These are phyloP conservation scores for Phymastichus coffea DNA, from an alignment of 1,140 invertebrate species.

Conservation along the genomic window DNA sequence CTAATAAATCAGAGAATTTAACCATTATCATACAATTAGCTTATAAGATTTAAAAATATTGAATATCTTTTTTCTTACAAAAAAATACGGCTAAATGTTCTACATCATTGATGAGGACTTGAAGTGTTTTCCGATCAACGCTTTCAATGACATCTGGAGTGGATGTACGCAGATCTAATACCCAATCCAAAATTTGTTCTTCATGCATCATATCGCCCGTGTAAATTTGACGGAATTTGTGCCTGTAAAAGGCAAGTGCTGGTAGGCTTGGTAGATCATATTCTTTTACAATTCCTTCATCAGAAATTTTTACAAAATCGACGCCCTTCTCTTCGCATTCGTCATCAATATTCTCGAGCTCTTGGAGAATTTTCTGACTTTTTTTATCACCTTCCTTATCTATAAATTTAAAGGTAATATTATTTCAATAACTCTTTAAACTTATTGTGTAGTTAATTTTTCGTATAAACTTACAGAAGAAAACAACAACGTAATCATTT, in stretches of 20 bases:
- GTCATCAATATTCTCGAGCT: constrained; percentile 93
- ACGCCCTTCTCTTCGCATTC: constrained; percentile 91
- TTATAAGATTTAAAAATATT: neutral
- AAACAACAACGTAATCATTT: constrained; percentile 86
- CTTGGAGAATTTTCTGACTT: constrained; percentile 83
- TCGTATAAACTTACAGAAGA: constrained; percentile 77
- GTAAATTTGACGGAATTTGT: constrained; percentile 88
- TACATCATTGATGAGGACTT: constrained; percentile 85
- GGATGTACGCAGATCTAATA: constrained; percentile 80
- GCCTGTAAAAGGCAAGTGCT: constrained; percentile 84
- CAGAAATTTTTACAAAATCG: constrained; percentile 91
- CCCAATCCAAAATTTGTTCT: constrained; percentile 87
- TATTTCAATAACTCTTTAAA: neutral
- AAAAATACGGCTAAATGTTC: constrained; percentile 92
- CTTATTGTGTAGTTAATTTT: neutral
- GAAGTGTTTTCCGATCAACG: constrained; percentile 86
- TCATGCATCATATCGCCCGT: constrained; percentile 87
- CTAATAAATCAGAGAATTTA: constrained; percentile 52
- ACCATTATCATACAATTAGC: neutral
- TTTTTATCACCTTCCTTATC: constrained; percentile 89
- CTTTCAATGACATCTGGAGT: constrained; percentile 88
- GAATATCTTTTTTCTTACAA: constrained; percentile 64
- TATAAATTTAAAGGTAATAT: constrained; percentile 47
- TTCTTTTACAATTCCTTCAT: constrained; percentile 84
- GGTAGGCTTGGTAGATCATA: constrained; percentile 83